Evolutionary conservation across 2,888 invertebrate species (phyloP).

Genomic region (Tridacna crocea): DNA sequence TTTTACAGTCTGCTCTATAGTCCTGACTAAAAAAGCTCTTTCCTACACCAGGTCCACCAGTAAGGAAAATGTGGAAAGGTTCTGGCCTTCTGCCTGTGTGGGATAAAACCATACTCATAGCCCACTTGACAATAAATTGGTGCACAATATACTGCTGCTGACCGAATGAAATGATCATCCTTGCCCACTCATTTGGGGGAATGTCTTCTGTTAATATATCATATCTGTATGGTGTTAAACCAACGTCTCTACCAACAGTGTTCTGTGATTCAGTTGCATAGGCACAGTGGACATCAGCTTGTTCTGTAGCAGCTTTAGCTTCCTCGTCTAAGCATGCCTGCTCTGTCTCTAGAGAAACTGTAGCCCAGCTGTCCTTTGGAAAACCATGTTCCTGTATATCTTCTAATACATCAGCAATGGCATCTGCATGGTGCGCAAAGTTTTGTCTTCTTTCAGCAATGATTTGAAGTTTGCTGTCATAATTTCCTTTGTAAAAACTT

Average conservation of each 20-base stretch:
- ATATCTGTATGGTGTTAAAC: slow-evolving; percentile 36
- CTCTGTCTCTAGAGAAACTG: slow-evolving; percentile 49
- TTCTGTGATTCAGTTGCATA: neutral
- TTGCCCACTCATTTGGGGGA: slow-evolving; percentile 36
- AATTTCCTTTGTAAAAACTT: slow-evolving; percentile 41
- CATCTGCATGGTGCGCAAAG: slow-evolving; percentile 42
- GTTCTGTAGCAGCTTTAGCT: slow-evolving; percentile 32
- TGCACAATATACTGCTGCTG: slow-evolving; percentile 46
- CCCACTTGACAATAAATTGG: slow-evolving; percentile 54
- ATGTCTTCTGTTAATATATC: slow-evolving; percentile 38
- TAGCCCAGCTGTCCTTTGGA: slow-evolving; percentile 50
- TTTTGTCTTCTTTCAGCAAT: slow-evolving; percentile 28
- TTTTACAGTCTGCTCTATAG: slow-evolving; percentile 53
- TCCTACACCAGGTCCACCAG: slow-evolving; percentile 63
- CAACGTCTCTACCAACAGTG: slow-evolving; percentile 9
- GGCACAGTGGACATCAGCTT: slow-evolving; percentile 16
- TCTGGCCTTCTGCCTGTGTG: slow-evolving; percentile 39
- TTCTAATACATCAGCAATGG: slow-evolving; percentile 39
- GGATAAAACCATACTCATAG: slow-evolving; percentile 45
- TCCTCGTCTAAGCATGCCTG: slow-evolving; percentile 33
- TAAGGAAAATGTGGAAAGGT: slow-evolving; percentile 60
- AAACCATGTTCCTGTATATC: slow-evolving; percentile 44
- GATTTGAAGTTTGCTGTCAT: slow-evolving; percentile 10
- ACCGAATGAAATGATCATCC: slow-evolving; percentile 54
- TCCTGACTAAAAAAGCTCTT: slow-evolving; percentile 58